A percentile compares a stretch with the other conserved stretches of the same genome.
Conservation (phyloP, 2,113 vertebrate species). For the Gavialis gangeticus region DNA sequence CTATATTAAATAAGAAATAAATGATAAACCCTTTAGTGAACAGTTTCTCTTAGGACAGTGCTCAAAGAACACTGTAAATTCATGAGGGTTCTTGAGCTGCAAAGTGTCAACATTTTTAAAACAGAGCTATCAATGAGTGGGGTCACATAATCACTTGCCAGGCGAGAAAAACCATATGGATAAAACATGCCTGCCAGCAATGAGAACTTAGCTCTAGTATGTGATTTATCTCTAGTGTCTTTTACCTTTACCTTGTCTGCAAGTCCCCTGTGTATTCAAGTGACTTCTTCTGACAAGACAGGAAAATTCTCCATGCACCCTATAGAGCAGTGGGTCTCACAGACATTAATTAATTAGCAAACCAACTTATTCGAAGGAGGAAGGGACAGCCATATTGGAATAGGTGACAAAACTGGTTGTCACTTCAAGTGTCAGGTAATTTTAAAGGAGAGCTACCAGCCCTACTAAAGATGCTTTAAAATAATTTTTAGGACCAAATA, state of each 20-base stretch:
- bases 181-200: not conserved
- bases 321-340: not conserved
- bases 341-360: not conserved
- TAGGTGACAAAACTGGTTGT: not conserved
- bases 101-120: not conserved
- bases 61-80: not conserved
- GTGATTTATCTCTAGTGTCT: not conserved
- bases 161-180: not conserved
- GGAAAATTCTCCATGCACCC: not conserved
- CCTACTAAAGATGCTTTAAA: not conserved
- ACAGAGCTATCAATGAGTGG: not conserved
- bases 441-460: not conserved
- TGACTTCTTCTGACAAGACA: not conserved
- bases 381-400: not conserved
- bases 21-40: not conserved
- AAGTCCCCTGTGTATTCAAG: not conserved
- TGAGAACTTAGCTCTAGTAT: not conserved
- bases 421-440: not conserved
- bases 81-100: not conserved
- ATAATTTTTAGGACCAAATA: not conserved
- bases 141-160: not conserved
- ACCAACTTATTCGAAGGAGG: not conserved
- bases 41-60: not conserved
- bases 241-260: not conserved
- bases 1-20: not conserved